A percentile compares a stretch with the other conserved stretches of the same genome.
Conservation (phyloP, 2,113 vertebrate genomes). For the Vicugna pacos region DNA sequence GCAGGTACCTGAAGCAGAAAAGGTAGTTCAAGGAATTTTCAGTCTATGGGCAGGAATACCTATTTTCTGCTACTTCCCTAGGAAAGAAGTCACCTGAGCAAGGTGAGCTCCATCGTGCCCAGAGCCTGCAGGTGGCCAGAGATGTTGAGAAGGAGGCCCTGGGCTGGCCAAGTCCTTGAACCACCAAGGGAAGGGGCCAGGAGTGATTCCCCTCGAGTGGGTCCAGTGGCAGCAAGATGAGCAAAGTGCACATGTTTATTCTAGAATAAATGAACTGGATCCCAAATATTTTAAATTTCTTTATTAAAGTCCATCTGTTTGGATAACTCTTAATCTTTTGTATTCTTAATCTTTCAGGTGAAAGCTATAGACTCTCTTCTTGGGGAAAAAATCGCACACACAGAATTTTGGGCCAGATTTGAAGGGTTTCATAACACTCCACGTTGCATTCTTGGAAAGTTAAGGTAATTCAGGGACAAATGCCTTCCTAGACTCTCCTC, state of each 20-base stretch:
- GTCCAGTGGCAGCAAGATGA: neutral
- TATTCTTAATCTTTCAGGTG: neutral
- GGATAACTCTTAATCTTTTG: neutral
- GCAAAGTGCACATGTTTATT: neutral
- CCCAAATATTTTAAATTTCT: neutral
- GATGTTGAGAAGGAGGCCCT: neutral
- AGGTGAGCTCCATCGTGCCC: neutral
- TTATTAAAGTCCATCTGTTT: neutral
- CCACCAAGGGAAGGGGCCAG: neutral
- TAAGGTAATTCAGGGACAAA: neutral
- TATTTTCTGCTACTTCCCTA: neutral
- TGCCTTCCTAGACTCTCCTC: neutral
- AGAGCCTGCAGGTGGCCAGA: neutral
- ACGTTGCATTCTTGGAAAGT: neutral
- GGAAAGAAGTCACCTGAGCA: neutral
- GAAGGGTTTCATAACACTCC: fast-evolving
- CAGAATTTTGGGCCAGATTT: neutral
- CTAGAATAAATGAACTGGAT: neutral
- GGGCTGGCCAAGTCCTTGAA: neutral
- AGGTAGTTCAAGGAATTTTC: neutral
- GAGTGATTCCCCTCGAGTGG: too few relatives aligned
- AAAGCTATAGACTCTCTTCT: neutral
- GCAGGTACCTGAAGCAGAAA: too few relatives aligned
- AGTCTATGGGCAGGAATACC: neutral
- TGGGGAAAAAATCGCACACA: too few relatives aligned